Percentiles rank a stretch among this genome's conserved stretches.
Evolutionary conservation across 1,140 invertebrate species (phyloP).

Genomic region (Stenopsyche tienmushanensis): DNA sequence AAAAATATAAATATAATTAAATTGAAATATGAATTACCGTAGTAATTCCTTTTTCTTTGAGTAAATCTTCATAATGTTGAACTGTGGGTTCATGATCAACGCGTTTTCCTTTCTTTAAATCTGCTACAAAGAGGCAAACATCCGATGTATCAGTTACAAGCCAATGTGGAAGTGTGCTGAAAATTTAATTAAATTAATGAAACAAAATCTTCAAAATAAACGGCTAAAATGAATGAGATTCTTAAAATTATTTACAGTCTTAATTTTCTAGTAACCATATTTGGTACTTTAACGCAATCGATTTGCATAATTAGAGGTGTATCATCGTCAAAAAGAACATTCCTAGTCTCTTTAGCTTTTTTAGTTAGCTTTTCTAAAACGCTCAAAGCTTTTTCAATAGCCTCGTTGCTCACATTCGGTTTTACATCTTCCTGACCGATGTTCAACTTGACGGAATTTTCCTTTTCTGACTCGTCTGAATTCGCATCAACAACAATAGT

Average conservation of each 20-base stretch:
- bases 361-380: neutral
- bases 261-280: constrained; percentile 47
- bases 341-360: constrained; percentile 44
- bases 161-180: constrained; percentile 54
- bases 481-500: too few species aligned
- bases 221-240: too few species aligned
- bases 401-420: neutral
- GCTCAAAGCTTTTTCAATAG: constrained; percentile 1
- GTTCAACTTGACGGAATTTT: too few species aligned
- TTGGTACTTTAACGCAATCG: constrained; percentile 53
- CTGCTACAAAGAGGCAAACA: constrained; percentile 57
- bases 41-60: constrained; percentile 52
- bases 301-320: constrained; percentile 51
- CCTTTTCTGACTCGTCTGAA: too few species aligned
- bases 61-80: constrained; percentile 59
- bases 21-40: too few species aligned
- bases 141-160: constrained; percentile 55
- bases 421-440: constrained; percentile 6
- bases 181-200: constrained; percentile 28
- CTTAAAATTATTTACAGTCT: constrained; percentile 51
- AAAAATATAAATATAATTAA: too few species aligned
- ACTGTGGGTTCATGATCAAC: constrained; percentile 61
- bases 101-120: constrained; percentile 54
- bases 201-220: constrained; percentile 10
- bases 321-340: constrained; percentile 49